phyloP scores from a whole-genome alignment of 2,888 invertebrate species.

The Hypsopygia costalis region DNA sequence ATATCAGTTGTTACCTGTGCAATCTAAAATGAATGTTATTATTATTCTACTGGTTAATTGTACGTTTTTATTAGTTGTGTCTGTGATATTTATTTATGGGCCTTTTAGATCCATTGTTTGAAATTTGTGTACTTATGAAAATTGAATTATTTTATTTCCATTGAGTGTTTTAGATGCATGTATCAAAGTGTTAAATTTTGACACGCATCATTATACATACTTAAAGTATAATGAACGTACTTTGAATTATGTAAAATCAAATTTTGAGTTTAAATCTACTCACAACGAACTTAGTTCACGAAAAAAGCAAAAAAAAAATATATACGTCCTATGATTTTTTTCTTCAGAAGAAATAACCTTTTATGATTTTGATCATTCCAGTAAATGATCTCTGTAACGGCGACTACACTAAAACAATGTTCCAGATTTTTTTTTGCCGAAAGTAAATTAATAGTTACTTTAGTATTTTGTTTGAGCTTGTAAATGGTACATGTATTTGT shows the following conservation, averaged over 20 bases:
- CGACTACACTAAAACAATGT: background rate
- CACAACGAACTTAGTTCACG: background rate
- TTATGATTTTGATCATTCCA: background rate
- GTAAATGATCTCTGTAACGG: too few relatives aligned
- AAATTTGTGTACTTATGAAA: background rate
- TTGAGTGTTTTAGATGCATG: too few relatives aligned
- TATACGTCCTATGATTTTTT: too few relatives aligned
- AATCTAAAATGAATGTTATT: conserved; percentile 16
- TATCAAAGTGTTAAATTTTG: too few relatives aligned
- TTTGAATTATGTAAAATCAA: too few relatives aligned
- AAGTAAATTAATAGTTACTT: background rate
- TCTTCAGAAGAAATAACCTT: background rate
- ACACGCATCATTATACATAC: too few relatives aligned
- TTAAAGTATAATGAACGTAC: too few relatives aligned
- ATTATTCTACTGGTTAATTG: conserved; percentile 10
- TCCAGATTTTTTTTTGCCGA: background rate
- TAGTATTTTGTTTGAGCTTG: too few relatives aligned
- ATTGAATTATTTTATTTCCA: too few relatives aligned
- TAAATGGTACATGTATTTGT: too few relatives aligned
- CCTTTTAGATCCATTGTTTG: background rate
- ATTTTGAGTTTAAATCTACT: background rate
- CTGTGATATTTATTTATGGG: conserved; percentile 18
- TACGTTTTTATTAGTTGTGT: conserved; percentile 15
- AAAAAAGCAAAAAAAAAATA: background rate
- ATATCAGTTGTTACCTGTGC: conserved; percentile 23